These are phyloP conservation scores for Nyctibius bracteatus DNA, from an alignment of 2,113 vertebrate genomes.

Conservation along the genomic window DNA sequence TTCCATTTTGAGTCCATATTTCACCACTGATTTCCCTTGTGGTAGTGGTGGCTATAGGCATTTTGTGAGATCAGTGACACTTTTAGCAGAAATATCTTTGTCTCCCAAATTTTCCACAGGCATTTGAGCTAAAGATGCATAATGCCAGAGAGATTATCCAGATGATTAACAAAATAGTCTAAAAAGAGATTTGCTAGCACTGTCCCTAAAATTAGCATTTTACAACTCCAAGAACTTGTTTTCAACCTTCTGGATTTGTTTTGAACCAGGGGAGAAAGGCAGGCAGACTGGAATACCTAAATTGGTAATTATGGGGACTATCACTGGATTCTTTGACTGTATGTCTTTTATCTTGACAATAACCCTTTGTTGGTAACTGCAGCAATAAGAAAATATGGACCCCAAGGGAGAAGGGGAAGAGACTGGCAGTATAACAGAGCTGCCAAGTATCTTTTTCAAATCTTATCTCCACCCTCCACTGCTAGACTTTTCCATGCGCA, in stretches of 20 bases:
- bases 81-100: not conserved
- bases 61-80: not conserved
- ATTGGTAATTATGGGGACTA: not conserved
- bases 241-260: not conserved
- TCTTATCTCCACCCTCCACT: not conserved
- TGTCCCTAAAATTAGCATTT: not conserved
- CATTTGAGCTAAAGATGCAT: not conserved
- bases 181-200: not conserved
- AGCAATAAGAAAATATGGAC: not conserved
- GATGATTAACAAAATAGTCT: not conserved
- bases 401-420: not conserved
- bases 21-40: not conserved
- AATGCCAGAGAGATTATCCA: not conserved
- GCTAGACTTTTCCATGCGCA: not conserved
- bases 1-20: not conserved
- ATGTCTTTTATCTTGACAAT: not conserved
- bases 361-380: not conserved
- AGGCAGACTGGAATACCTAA: not conserved
- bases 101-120: not conserved
- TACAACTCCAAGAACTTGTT: not conserved
- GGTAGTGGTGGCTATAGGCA: not conserved
- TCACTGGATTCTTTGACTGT: not conserved
- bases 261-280: not conserved
- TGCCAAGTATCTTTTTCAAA: constrained; percentile 1
- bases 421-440: not conserved